Base-by-base conservation (phyloP, 2,797 vertebrate species). In the Acrossocheilus fasciatus region DNA sequence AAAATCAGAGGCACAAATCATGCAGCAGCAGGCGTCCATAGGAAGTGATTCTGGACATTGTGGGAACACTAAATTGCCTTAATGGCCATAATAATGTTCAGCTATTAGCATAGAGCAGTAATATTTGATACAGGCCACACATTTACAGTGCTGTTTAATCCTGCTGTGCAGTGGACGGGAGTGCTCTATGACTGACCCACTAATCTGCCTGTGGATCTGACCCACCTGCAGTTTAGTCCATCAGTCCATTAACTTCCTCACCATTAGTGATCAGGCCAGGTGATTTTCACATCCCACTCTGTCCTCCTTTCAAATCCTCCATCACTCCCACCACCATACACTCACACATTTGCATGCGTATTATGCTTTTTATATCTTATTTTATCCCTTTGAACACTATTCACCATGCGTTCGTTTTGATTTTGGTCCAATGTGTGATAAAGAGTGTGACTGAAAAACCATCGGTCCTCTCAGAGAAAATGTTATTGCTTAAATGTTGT, bases 61-160 rank as follows among this genome's bases (percentile, higher is more conserved):
- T 81, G 69, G 50, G 70, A 84, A 88, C 79, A 50, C 64, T 84
- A 72, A 89, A 86, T 86, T 86, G 82, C 64, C 77, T 82, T 82
- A 82, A 86, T 74, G 73, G 80, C 50, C 73, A 45, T 84, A 82
- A 74, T 87, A 86, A 88, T 83, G 78, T 73, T 80, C 26, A 26
- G 75, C 81, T 84, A 74, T 77, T 88, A 86, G 80, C 14, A 54
- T n/a, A 68, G 75, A 77, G 64, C 90, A 80, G 90, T 89, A 88
- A 88, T 69, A 78, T 87, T 89, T 90, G 87, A 86, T 89, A 81
- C 80, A 85, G 81, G 43, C 54, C 83, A 64, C 83, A 72, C 73
- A 86, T 90, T 86, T 79, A 87, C 62, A 82, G 77, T 84, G 77
- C 68, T 41, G 64, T 83, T 82, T 73, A 86, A 73, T 81, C 39